Evolutionary conservation across 2,888 invertebrate genomes (phyloP), one percentile per base, ranked within the genome.

Genomic region (Drosophila pseudotakahashii): DNA sequence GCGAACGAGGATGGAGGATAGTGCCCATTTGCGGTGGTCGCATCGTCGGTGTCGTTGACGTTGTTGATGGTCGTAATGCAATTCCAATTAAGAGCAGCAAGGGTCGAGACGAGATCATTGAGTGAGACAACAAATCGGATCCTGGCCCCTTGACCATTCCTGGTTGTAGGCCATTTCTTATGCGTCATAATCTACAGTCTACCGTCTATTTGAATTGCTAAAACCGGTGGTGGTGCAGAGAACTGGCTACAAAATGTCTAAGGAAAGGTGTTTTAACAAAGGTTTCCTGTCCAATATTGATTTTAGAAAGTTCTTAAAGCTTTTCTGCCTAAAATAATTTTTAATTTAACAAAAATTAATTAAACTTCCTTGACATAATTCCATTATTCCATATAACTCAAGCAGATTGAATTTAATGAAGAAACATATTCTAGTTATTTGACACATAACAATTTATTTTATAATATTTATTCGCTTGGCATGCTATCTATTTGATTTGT

Each of bases 11-110:
- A 10, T 23, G 23, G 1, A 13, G 23, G 47, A 26, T n/a, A 5
- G 30, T 7, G 14, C 34, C 16, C 53, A 55, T 42, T 63, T 51
- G 57, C 59, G 32, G 14, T 59, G 14, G 54, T 39, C 37, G 58
- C 50, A 57, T 41, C 39, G 53, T 50, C 63, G 59, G 54, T 45
- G 32, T 57, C 32, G 59, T 58, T 41, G 67, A 14, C 42, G 62
- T 36, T 54, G 68, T 66, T 69, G 71, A 61, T 47, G 68, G 41
- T 37, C 64, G 71, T 74, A 68, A 78, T 76, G 73, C 78, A 78
- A 74, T 86, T 88, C 87, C 88, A 88, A 86, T 88, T 86, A 83
- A 66, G 73, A 75, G 89, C 79, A 78, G 83, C 78, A 73, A 23
- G 53, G 60, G 14, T 52, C 36, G 41, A 48, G 34, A 42, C 50